These are phyloP conservation scores for Priocnemis perturbator DNA, from an alignment of 2,888 invertebrate species.

Conservation along the genomic window DNA sequence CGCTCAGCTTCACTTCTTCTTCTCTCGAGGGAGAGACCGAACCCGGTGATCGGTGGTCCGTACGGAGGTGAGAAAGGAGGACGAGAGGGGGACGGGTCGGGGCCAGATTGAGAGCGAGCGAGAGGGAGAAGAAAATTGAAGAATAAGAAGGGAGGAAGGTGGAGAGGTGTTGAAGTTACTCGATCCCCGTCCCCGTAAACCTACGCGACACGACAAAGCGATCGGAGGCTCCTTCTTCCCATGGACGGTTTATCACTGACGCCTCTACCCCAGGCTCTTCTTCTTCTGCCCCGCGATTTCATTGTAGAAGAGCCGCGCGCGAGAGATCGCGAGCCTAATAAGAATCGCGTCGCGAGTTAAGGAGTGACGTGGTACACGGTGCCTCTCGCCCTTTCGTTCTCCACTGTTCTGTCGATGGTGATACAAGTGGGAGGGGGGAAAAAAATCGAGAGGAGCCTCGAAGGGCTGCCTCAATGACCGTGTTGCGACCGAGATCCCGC, in stretches of 20 bases:
- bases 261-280: conserved; percentile 18
- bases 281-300: conserved; percentile 21
- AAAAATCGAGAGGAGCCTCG: neutral
- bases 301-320: conserved; percentile 29
- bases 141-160: conserved; percentile 14
- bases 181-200: conserved; percentile 52
- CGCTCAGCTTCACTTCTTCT: conserved; percentile 1
- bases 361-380: too few species aligned
- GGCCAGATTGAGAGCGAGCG: conserved; percentile 12
- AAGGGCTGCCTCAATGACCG: too few species aligned
- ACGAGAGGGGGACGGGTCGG: neutral
- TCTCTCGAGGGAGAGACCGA: conserved; percentile 40
- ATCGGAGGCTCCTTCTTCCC: conserved; percentile 33
- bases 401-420: too few species aligned
- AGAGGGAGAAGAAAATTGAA: conserved; percentile 29
- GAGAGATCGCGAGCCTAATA: conserved; percentile 12
- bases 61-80: conserved; percentile 13
- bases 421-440: too few species aligned
- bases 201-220: conserved; percentile 60
- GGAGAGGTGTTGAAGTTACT: conserved; percentile 50
- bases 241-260: conserved; percentile 42
- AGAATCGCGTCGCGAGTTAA: too few species aligned
- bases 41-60: conserved; percentile 36
- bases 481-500: too few species aligned
- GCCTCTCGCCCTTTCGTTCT: too few species aligned